Evolutionary conservation across 2,113 vertebrate genomes (phyloP).

Genomic region (Actenoides lindsayi): DNA sequence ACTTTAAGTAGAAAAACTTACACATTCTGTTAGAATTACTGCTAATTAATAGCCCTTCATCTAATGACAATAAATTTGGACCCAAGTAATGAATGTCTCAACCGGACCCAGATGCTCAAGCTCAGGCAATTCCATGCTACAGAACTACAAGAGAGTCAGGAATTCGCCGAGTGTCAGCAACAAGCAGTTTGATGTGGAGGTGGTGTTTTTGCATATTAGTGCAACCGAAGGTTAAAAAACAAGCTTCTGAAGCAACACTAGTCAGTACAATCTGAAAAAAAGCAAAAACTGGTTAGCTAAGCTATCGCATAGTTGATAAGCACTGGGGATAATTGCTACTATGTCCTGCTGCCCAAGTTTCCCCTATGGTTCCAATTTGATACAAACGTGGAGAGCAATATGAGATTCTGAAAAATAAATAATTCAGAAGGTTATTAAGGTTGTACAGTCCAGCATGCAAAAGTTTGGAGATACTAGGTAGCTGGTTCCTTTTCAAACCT

Average conservation of each 20-base stretch:
- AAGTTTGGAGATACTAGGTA: neutral
- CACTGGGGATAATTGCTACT: neutral
- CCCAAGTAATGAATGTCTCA: neutral
- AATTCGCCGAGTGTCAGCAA: neutral
- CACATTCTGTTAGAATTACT: neutral
- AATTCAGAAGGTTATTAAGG: slow-evolving; percentile 35
- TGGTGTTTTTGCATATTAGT: accelerated
- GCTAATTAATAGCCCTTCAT: neutral
- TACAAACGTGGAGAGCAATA: neutral
- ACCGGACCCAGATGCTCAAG: neutral
- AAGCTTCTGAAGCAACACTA: neutral
- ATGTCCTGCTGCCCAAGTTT: neutral
- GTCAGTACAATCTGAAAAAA: neutral
- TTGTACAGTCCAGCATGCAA: neutral
- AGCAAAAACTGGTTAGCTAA: neutral
- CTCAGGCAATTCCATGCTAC: neutral
- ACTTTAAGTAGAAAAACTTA: neutral
- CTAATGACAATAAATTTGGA: neutral
- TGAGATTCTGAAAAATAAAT: slow-evolving; percentile 7
- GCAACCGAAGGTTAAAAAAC: neutral
- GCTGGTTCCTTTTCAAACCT: neutral
- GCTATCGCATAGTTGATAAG: neutral
- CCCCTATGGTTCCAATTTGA: slow-evolving; percentile 17
- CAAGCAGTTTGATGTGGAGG: neutral
- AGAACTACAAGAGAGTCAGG: neutral